Percentiles rank a stretch among this genome's conserved stretches.
These are phyloP conservation scores for Dryobates pubescens DNA, from an alignment of 2,797 vertebrate species.

Conservation along the genomic window DNA sequence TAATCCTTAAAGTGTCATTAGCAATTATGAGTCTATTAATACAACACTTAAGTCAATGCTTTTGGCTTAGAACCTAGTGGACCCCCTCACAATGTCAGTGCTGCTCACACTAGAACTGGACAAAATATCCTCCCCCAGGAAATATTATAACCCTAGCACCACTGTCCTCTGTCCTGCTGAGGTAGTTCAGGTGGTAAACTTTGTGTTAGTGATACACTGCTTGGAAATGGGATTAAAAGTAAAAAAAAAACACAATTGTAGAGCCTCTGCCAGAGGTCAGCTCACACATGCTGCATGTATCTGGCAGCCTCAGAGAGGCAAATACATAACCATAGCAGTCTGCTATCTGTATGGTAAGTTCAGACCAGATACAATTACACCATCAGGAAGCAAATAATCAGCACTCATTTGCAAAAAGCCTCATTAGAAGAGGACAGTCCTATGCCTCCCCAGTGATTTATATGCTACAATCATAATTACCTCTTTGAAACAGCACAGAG, in stretches of 20 bases:
- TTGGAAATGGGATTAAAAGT: constrained; percentile 26
- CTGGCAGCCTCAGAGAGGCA: constrained; percentile 66
- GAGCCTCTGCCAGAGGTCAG: constrained; percentile 63
- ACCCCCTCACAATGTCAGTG: neutral
- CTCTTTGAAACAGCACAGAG: constrained; percentile 65
- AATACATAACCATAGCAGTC: constrained; percentile 69
- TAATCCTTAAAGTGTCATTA: neutral
- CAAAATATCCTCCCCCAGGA: neutral
- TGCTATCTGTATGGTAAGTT: constrained; percentile 60
- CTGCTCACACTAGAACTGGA: neutral
- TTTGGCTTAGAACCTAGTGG: neutral
- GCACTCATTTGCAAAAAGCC: constrained; percentile 58
- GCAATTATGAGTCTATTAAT: neutral
- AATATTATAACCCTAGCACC: neutral
- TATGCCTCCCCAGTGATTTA: constrained; percentile 67
- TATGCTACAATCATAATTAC: constrained; percentile 71
- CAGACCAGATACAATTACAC: constrained; percentile 68
- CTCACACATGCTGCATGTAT: constrained; percentile 56
- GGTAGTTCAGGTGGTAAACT: constrained; percentile 20
- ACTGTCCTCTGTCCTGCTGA: neutral
- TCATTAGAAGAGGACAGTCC: constrained; percentile 60
- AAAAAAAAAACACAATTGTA: constrained; percentile 27
- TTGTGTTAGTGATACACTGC: neutral
- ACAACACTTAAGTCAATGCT: neutral
- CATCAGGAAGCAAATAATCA: constrained; percentile 54